Base-by-base conservation (phyloP, 2,888 invertebrate species). In the Didymodactylos carnosus region DNA sequence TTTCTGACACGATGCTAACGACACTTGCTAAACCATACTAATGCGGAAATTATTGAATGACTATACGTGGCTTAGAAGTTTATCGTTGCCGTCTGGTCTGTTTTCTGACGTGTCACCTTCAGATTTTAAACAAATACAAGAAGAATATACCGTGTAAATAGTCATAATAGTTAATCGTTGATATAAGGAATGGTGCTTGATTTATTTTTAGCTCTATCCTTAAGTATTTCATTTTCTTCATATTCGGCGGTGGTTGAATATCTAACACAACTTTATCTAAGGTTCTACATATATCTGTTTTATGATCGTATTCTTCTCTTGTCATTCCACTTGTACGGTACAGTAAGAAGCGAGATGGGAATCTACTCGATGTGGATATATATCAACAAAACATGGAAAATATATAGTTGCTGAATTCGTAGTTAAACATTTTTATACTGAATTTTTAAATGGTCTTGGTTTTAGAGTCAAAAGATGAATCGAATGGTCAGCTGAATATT, bases 21-120 rank as follows among this genome's bases (percentile, higher is more conserved):
- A n/a, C n/a, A n/a, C n/a, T n/a, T n/a, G n/a, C n/a, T n/a, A n/a
- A n/a, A n/a, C n/a, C 84, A 85, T 51, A 90, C 92, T 25, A 94
- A 95, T 0, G 81, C 90, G 11, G 97, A 97, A 85, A 82, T 72
- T 40, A 29, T 72, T n/a, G n/a, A n/a, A n/a, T n/a, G n/a, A n/a
- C n/a, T n/a, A n/a, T n/a, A n/a, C n/a, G n/a, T n/a, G 39, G 94
- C 91, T 8, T 97, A 98, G 84, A 97, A 97, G 86, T 95, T 90
- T 71, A 95, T 95, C 19, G 98, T 98, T 51, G 91, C 94, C 76
- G 84, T 97, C 35, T 86, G 89, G 77, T 94, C 94, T 84, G 90
- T 92, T 2, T 84, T 95, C 76, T 94, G 95, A 27, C 92, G 98
- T 79, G 81, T 90, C 39, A 80, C 92, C 81, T 94, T 95, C 1